phyloP scores from a whole-genome alignment of 2,888 invertebrate genomes.

The Euclidia mi region DNA sequence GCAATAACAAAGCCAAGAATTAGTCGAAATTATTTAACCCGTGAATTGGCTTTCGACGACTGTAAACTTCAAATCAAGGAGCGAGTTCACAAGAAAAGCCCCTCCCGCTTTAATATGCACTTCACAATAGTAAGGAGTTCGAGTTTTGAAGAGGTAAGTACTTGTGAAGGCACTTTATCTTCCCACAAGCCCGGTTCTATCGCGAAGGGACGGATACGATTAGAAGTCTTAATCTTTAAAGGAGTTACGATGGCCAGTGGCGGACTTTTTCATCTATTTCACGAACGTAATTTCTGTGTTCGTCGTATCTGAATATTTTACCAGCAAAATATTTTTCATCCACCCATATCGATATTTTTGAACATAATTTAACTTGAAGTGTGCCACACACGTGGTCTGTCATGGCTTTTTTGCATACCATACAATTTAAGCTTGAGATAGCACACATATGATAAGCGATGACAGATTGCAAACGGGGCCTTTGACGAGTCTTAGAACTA shows the following conservation, averaged over 20 bases:
- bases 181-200: conserved; percentile 78
- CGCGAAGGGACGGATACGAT: conserved; percentile 77
- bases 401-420: conserved; percentile 36
- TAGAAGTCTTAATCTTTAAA: conserved; percentile 82
- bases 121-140: conserved; percentile 82
- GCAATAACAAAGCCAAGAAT: conserved; percentile 69
- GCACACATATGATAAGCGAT: conserved; percentile 61
- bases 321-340: conserved; percentile 21
- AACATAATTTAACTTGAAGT: conserved; percentile 20
- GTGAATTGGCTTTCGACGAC: conserved; percentile 74
- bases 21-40: conserved; percentile 77
- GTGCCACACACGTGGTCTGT: conserved; percentile 42
- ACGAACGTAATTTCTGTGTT: conserved; percentile 31
- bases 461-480: conserved; percentile 62
- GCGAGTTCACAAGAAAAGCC: conserved; percentile 77
- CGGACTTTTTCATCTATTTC: conserved; percentile 47
- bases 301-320: conserved; percentile 23
- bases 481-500: conserved; percentile 36
- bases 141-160: conserved; percentile 85
- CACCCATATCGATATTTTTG: conserved; percentile 40
- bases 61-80: conserved; percentile 80
- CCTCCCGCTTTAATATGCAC: conserved; percentile 84
- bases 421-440: conserved; percentile 37
- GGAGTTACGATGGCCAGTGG: conserved; percentile 60
- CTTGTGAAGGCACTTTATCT: conserved; percentile 84